These are phyloP conservation scores for Odontomachus brunneus DNA, from an alignment of 1,140 invertebrate genomes.

Conservation along the genomic window DNA sequence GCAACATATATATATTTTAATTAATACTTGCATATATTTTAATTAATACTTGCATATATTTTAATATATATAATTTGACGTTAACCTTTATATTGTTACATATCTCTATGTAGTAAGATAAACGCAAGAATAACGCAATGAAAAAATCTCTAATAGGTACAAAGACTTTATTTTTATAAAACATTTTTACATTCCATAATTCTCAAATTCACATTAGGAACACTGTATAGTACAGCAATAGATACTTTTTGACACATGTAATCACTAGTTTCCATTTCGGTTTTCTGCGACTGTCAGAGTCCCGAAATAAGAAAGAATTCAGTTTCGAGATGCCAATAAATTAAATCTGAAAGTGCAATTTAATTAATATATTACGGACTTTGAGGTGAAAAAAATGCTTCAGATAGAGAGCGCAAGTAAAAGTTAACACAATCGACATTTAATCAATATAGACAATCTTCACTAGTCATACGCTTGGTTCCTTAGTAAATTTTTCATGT, in stretches of 20 bases:
- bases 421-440: background rate
- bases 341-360: background rate
- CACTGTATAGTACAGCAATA: conserved; percentile 43
- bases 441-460: background rate
- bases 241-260: conserved; percentile 37
- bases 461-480: conserved; percentile 8
- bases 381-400: background rate
- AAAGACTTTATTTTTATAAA: conserved; percentile 58
- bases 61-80: background rate
- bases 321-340: background rate
- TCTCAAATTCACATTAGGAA: conserved; percentile 51
- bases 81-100: background rate
- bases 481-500: background rate
- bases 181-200: conserved; percentile 48
- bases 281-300: background rate
- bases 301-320: background rate
- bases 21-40: background rate
- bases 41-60: background rate
- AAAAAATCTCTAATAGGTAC: conserved; percentile 10
- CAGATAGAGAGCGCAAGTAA: background rate
- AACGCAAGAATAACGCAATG: background rate
- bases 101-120: background rate
- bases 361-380: conserved; percentile 13
- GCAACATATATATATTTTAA: no score
- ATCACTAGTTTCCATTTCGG: background rate